These are phyloP conservation scores for Actinostola sp. DNA, from an alignment of 92 coral and sea anemone genomes.

Conservation along the genomic window DNA sequence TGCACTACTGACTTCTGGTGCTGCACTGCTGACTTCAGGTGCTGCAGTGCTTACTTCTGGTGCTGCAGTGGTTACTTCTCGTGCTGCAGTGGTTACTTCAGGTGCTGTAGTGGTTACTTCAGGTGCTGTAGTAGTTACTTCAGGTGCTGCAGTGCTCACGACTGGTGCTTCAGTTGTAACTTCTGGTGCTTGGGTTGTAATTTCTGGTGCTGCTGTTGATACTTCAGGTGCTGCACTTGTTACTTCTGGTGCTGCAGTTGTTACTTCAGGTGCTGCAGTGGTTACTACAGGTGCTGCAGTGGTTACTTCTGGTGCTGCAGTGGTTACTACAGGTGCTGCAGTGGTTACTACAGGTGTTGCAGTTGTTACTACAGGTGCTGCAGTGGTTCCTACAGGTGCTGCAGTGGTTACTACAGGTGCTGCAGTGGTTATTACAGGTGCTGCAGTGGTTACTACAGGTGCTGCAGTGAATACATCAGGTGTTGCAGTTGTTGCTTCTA, in stretches of 20 bases:
- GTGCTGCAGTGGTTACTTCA: slow-evolving; percentile 4
- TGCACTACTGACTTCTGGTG: background rate
- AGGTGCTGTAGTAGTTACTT: slow-evolving; percentile 10
- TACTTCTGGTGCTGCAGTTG: background rate
- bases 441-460: slow-evolving; percentile 1
- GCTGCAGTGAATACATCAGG: background rate
- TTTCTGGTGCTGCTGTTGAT: background rate
- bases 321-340: background rate
- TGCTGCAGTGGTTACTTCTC: background rate
- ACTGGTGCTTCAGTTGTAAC: slow-evolving; percentile 6
- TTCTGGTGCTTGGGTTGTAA: background rate
- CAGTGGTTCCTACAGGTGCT: background rate
- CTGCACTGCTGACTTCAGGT: background rate
- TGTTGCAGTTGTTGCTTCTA: background rate
- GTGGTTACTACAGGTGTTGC: background rate
- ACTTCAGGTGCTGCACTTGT: background rate
- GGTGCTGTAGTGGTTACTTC: background rate
- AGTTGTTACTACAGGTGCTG: background rate
- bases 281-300: slow-evolving; percentile 1
- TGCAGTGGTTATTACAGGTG: background rate
- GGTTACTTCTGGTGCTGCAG: slow-evolving; percentile 1
- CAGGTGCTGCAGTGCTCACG: background rate
- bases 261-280: background rate
- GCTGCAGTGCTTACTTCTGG: background rate
- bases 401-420: background rate